Evolutionary conservation across 2,888 invertebrate species (phyloP).

Genomic region (Drymonia ruficornis): DNA sequence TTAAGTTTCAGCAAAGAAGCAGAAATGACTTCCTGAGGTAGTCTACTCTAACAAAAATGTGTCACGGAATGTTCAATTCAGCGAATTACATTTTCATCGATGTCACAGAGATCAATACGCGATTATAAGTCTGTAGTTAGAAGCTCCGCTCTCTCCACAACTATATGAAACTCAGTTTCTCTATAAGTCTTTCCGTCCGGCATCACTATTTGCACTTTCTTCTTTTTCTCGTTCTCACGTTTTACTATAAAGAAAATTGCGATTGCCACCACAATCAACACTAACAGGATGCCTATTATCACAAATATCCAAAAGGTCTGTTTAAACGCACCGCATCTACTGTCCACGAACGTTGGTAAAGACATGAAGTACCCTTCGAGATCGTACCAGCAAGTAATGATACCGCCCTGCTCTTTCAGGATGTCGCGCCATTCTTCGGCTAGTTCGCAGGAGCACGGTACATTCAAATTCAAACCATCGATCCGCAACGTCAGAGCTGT

Average conservation of each 20-base stretch:
- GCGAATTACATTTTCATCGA: conserved; percentile 25
- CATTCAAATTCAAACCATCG: conserved; percentile 84
- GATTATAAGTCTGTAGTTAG: conserved; percentile 90
- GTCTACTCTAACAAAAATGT: conserved; percentile 36
- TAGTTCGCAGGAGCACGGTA: conserved; percentile 84
- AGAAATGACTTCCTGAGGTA: conserved; percentile 53
- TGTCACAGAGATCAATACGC: conserved; percentile 40
- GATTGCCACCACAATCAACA: conserved; percentile 76
- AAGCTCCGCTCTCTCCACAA: conserved; percentile 93
- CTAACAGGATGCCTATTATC: conserved; percentile 73
- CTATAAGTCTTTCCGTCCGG: conserved; percentile 93
- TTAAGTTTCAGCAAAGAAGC: conserved; percentile 4
- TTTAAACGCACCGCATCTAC: conserved; percentile 72
- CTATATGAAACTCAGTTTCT: conserved; percentile 94
- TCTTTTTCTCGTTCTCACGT: conserved; percentile 82
- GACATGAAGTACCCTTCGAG: conserved; percentile 68
- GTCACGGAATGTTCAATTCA: conserved; percentile 37
- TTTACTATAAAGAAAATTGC: conserved; percentile 75
- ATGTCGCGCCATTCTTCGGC: conserved; percentile 68
- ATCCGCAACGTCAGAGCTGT: conserved; percentile 83
- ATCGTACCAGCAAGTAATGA: conserved; percentile 71
- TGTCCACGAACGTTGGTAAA: conserved; percentile 69
- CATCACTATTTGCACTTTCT: conserved; percentile 88
- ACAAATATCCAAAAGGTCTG: conserved; percentile 78
- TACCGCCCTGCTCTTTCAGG: conserved; percentile 64